Evolutionary conservation across 2,797 vertebrate species (phyloP).

Genomic region (Anisognathus igniventris): DNA sequence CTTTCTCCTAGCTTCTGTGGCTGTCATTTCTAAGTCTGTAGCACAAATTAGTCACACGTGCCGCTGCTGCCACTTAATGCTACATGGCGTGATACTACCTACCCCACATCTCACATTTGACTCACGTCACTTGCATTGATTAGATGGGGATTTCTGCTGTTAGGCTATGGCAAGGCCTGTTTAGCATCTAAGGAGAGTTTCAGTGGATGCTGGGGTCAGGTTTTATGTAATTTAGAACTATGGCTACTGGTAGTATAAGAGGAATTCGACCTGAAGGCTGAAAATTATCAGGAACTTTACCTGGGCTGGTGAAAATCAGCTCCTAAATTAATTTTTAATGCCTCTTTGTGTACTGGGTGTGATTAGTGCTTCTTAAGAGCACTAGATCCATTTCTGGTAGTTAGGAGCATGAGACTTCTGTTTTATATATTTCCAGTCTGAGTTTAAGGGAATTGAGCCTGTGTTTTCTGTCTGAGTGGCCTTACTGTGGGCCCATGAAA

Average conservation of each 20-base stretch:
- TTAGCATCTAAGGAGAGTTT: background rate
- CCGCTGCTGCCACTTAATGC: background rate
- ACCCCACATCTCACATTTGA: background rate
- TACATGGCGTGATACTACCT: background rate
- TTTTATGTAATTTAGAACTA: background rate
- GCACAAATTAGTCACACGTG: background rate
- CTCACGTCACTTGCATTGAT: background rate
- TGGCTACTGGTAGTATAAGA: background rate
- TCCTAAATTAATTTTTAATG: background rate
- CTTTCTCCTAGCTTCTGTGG: background rate
- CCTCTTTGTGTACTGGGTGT: background rate
- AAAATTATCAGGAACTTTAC: background rate
- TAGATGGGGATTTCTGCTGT: background rate
- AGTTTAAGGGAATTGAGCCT: background rate
- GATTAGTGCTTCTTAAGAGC: background rate
- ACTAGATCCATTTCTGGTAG: background rate
- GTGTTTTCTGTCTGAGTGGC: background rate
- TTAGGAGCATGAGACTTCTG: background rate
- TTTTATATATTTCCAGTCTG: background rate
- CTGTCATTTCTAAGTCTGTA: background rate
- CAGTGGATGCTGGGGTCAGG: background rate
- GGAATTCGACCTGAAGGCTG: background rate
- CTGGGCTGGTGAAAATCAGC: background rate
- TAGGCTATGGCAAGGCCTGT: background rate
- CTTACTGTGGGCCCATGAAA: background rate